phyloP scores from a whole-genome alignment of 2,797 vertebrate species.

The Dromococcyx pavoninus region DNA sequence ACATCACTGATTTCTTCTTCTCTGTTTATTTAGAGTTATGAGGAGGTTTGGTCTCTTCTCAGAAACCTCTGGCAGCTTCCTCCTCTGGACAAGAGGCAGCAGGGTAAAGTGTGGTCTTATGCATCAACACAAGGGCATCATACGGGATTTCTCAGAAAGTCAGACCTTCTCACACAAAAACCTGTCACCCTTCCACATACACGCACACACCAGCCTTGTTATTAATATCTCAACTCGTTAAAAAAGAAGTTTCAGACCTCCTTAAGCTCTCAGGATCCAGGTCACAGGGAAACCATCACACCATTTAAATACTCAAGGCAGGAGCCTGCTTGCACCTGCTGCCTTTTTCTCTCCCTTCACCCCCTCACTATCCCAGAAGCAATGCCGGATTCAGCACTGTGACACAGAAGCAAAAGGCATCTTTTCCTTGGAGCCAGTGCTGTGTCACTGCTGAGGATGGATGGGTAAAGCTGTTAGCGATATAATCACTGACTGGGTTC shows the following conservation, averaged over 20 bases:
- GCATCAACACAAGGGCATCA: neutral
- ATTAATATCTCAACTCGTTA: neutral
- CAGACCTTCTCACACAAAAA: neutral
- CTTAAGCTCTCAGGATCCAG: neutral
- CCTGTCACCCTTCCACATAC: neutral
- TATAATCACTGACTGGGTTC: neutral
- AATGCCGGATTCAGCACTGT: rapidly evolving
- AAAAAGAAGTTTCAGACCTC: neutral
- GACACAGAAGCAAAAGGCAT: neutral
- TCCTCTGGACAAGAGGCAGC: neutral
- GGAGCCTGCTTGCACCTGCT: neutral
- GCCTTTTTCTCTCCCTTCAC: neutral
- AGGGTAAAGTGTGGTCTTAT: rapidly evolving
- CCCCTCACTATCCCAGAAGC: neutral
- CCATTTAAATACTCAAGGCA: neutral
- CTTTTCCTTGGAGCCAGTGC: neutral
- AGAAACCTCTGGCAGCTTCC: neutral
- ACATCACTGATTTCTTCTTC: neutral
- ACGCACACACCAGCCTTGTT: neutral
- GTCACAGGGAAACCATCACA: neutral
- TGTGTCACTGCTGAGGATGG: neutral
- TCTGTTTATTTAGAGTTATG: neutral
- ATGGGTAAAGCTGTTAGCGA: neutral
- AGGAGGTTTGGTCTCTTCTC: neutral
- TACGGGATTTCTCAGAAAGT: neutral